These are phyloP conservation scores for Hippocampus abdominalis DNA, from an alignment of 2,113 vertebrate species.

Conservation along the genomic window DNA sequence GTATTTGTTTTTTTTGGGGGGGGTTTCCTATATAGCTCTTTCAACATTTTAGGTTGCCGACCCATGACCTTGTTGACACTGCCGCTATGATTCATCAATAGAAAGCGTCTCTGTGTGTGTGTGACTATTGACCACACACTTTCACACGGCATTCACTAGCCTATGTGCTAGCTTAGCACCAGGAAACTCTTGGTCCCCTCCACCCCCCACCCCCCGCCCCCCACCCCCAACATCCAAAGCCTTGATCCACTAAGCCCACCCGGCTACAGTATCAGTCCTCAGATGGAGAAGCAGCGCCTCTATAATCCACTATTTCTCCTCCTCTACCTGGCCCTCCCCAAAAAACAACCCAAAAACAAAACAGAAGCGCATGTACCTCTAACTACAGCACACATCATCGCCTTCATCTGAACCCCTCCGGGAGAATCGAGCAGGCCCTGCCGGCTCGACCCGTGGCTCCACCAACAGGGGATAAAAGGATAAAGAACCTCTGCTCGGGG, in stretches of 20 bases:
- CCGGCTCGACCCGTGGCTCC: constrained; percentile 73
- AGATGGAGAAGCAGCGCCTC: constrained; percentile 35
- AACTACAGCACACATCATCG: constrained; percentile 20
- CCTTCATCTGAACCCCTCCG: constrained; percentile 57
- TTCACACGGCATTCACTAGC: constrained; percentile 32
- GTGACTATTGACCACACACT: no score
- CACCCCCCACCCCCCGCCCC: constrained; percentile 49
- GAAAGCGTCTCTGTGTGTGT: no score
- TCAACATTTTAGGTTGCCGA: no score
- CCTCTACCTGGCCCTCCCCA: constrained; percentile 23
- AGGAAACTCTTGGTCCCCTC: constrained; percentile 26
- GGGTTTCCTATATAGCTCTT: no score
- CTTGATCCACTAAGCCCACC: constrained; percentile 65
- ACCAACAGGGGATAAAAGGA: constrained; percentile 86
- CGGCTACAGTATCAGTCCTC: constrained; percentile 61
- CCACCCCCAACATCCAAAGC: constrained; percentile 54
- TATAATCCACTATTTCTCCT: constrained; percentile 49
- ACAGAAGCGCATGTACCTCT: neutral
- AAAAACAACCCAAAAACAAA: neutral
- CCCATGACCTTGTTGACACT: no score
- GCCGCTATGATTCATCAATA: no score
- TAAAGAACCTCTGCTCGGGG: constrained; percentile 80
- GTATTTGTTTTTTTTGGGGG: no score
- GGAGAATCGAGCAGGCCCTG: constrained; percentile 45
- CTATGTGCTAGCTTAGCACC: constrained; percentile 44